These are phyloP conservation scores for Pipistrellus pipistrellus DNA, from an alignment of 2,797 vertebrate genomes.

Conservation along the genomic window DNA sequence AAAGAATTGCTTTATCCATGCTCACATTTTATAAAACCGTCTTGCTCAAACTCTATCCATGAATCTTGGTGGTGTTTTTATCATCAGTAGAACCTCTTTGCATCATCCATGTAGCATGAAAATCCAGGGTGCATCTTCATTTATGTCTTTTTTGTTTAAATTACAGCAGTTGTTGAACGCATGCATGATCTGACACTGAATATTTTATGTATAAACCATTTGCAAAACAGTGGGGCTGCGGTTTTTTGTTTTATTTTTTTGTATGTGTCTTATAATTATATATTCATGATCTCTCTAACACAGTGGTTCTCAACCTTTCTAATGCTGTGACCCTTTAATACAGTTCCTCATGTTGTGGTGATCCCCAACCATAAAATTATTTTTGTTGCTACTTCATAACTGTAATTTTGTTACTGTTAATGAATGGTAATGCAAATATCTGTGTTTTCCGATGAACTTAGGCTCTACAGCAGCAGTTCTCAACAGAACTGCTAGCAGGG, in stretches of 20 bases:
- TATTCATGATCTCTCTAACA: not conserved
- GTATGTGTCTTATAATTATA: not conserved
- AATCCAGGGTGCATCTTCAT: not conserved
- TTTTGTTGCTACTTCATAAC: too few species aligned
- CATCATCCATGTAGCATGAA: not conserved
- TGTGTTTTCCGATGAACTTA: too few species aligned
- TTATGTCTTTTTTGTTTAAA: slow-evolving; percentile 47
- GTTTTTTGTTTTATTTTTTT: not conserved
- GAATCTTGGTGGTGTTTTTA: not conserved
- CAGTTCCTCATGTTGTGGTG: too few species aligned
- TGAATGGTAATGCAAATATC: too few species aligned
- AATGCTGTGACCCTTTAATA: too few species aligned
- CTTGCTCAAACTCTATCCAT: not conserved
- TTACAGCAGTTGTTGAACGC: slow-evolving; percentile 13
- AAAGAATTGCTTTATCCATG: not conserved
- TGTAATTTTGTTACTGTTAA: too few species aligned
- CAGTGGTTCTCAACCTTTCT: too few species aligned
- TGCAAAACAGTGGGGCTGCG: not conserved
- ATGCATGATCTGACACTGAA: not conserved
- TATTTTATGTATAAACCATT: slow-evolving; percentile 19
- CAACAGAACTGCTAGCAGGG: too few species aligned
- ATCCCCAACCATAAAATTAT: too few species aligned
- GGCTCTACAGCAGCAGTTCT: too few species aligned
- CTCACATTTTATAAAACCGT: not conserved
- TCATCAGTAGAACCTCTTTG: not conserved